Evolutionary conservation across 2,113 vertebrate genomes (phyloP).

Genomic region (Nestor notabilis): DNA sequence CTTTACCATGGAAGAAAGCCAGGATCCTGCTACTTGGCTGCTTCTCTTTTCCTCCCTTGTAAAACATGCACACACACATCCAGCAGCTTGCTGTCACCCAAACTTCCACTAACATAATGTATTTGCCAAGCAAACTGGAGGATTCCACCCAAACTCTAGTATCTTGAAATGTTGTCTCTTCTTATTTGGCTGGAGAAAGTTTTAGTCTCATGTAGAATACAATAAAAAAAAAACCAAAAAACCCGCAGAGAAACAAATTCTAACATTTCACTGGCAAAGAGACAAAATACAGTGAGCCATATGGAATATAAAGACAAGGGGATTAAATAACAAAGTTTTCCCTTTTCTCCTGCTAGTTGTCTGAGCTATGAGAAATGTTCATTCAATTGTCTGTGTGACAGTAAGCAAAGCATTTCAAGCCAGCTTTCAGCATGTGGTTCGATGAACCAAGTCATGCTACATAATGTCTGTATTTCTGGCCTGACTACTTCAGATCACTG

Average conservation of each 20-base stretch:
- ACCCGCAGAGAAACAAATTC: not conserved
- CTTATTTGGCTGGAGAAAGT: not conserved
- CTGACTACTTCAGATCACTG: not conserved
- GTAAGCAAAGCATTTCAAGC: not conserved
- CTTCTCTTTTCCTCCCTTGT: not conserved
- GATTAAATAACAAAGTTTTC: not conserved
- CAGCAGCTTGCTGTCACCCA: not conserved
- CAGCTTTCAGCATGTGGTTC: not conserved
- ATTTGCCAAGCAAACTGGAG: conserved; percentile 1
- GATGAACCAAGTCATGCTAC: not conserved
- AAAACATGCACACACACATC: not conserved
- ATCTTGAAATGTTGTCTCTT: not conserved
- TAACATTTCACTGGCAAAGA: not conserved
- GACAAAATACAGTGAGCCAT: not conserved
- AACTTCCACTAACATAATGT: not conserved
- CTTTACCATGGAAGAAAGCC: conserved; percentile 12
- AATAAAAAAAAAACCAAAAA: not conserved
- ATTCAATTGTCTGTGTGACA: not conserved
- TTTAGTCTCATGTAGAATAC: not conserved
- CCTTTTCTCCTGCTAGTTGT: not conserved
- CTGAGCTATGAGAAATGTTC: not conserved
- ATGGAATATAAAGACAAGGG: not conserved
- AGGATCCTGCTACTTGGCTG: not conserved
- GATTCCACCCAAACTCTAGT: not conserved
- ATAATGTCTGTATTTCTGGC: not conserved